These are phyloP conservation scores for Hassar affinis DNA, from an alignment of 2,113 vertebrate species.

Conservation along the genomic window DNA sequence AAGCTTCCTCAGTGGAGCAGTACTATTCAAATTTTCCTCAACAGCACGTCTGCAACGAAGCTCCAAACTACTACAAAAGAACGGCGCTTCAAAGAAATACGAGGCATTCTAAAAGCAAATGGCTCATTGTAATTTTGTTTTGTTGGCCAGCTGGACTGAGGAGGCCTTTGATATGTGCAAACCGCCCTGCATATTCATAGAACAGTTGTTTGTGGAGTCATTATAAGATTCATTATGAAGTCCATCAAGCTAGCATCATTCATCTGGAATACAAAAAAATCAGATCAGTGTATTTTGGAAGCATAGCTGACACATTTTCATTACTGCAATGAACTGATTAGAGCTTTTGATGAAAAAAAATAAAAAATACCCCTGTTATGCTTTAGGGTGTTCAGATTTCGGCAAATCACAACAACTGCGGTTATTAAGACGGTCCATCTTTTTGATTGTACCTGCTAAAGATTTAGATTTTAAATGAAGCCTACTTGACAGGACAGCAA, in stretches of 20 bases:
- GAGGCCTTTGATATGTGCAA: slow-evolving; percentile 36
- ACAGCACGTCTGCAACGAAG: background rate
- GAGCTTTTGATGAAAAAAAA: background rate
- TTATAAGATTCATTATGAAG: slow-evolving; percentile 28
- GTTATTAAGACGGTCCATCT: background rate
- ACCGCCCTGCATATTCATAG: slow-evolving; percentile 15
- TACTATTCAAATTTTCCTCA: background rate
- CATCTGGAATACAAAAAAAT: background rate
- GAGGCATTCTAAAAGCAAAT: slow-evolving; percentile 14
- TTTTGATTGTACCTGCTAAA: slow-evolving; percentile 33
- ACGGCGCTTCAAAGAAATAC: slow-evolving; percentile 6
- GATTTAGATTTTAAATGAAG: slow-evolving; percentile 48
- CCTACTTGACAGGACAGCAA: slow-evolving; percentile 31
- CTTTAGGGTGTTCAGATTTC: background rate
- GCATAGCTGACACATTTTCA: background rate
- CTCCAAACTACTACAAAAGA: slow-evolving; percentile 1
- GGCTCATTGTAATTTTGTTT: slow-evolving; percentile 31
- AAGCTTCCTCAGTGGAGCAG: background rate
- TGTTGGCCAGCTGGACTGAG: slow-evolving; percentile 28
- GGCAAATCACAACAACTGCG: background rate
- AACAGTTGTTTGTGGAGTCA: slow-evolving; percentile 16
- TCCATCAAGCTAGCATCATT: slow-evolving; percentile 25
- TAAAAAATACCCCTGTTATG: background rate
- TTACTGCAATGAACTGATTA: background rate
- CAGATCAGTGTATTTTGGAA: background rate